Base-by-base conservation (phyloP, 2,888 invertebrate genomes). In the Harpagoxenus sublaevis region DNA sequence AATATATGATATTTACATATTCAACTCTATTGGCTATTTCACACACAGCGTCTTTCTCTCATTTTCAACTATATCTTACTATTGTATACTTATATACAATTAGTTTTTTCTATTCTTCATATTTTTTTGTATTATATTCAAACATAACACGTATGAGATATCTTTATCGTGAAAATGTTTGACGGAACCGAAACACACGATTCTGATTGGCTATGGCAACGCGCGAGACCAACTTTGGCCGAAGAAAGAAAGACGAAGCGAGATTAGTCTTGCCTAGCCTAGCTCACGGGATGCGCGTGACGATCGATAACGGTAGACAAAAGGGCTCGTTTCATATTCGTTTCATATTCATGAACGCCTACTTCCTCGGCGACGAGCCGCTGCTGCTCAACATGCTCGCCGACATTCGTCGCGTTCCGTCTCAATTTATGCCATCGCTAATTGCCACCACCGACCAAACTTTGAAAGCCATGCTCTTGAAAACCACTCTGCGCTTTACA, bases 291-390 rank as follows among this genome's bases (percentile, higher is more conserved):
- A 57, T 23, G 18, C 15, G 39, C 48, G 48, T n/a, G 60, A 45
- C 51, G 77, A 66, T 79, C 75, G 75, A 62, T 45, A 45, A 28
- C 42, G 42, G 9, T 10, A 60, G 35, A 92, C 92, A 92, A 92
- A 92, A 92, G 91, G 87, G 87, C 86, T 88, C 78, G 48, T 88
- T 90, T 89, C 90, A 90, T 90, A 91, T 89, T 89, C 90, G 90
- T 91, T 93, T 91, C 92, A 92, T 92, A 93, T 93, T 92, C 92
- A 93, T 92, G 91, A 92, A 87, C 86, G 86, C 66, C 83, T 66
- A 82, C 82, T 79, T 81, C 82, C 74, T 74, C 57, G 31, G 57
- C 45, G 71, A 70, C 15, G 68, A 42, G 68, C 42, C 74, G 86
- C 51, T 77, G 82, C 87, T 88, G 87, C 87, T 90, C 90, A 88